phyloP scores from a whole-genome alignment of 1,140 invertebrate species.

The Cheumatopsyche charites region DNA sequence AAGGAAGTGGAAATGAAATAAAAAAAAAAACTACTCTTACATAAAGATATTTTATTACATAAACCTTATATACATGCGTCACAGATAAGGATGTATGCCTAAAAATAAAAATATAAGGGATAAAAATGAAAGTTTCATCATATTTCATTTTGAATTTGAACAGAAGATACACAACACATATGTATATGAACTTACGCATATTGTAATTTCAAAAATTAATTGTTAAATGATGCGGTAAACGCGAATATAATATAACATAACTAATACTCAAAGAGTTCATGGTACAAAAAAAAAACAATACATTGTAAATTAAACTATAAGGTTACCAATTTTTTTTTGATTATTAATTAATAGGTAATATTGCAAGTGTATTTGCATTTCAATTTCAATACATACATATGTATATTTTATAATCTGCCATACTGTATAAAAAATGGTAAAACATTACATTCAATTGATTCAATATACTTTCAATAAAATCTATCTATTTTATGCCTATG shows the following conservation, averaged over 20 bases:
- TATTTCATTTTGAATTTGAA: slow-evolving; percentile 28
- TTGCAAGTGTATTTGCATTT: too few relatives aligned
- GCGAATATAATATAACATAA: too few relatives aligned
- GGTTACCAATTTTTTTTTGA: too few relatives aligned
- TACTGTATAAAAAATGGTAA: slow-evolving; percentile 2
- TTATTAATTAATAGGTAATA: too few relatives aligned
- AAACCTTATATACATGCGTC: slow-evolving; percentile 19
- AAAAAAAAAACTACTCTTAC: not conserved
- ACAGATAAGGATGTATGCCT: not conserved
- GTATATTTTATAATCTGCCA: not conserved
- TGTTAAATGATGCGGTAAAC: too few relatives aligned
- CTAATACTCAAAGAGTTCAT: too few relatives aligned
- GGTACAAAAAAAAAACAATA: too few relatives aligned
- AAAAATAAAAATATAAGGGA: slow-evolving; percentile 21
- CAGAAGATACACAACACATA: slow-evolving; percentile 21
- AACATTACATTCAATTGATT: slow-evolving; percentile 6
- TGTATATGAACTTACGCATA: slow-evolving; percentile 27
- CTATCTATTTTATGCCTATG: slow-evolving; percentile 28
- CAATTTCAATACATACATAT: too few relatives aligned
- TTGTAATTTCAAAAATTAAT: too few relatives aligned
- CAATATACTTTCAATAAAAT: slow-evolving; percentile 15
- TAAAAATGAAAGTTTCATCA: slow-evolving; percentile 18
- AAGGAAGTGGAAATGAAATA: too few relatives aligned
- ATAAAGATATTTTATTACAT: slow-evolving; percentile 21
- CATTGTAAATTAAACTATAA: too few relatives aligned